Conservation (phyloP, 2,797 vertebrate species). For the Champsocephalus esox region DNA sequence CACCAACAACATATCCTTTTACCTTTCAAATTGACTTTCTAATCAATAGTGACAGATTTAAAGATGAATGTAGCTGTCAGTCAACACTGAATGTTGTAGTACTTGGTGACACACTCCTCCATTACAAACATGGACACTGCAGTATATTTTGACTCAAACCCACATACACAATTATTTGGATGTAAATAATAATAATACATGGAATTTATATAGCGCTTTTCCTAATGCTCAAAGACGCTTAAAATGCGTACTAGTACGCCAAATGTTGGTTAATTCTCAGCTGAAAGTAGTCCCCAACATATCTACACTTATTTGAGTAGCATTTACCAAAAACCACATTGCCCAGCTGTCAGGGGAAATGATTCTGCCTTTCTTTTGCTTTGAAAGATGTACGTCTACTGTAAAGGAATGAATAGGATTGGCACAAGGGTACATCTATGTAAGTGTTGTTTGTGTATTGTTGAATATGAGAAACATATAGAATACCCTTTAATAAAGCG, state of each 20-base stretch:
- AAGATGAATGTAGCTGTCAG: not conserved
- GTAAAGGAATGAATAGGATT: not conserved
- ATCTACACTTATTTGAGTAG: not conserved
- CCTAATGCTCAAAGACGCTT: too few species aligned
- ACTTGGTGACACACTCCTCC: not conserved
- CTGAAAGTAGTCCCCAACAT: not conserved
- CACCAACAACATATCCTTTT: too few species aligned
- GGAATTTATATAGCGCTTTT: too few species aligned
- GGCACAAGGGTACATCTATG: too few species aligned
- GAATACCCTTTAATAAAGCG: conserved; percentile 1
- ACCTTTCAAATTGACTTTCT: not conserved
- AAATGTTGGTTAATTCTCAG: not conserved
- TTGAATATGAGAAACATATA: conserved; percentile 11
- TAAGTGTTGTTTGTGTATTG: not conserved
- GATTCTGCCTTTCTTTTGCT: not conserved
- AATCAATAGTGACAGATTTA: not conserved
- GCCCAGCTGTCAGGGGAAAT: not conserved
- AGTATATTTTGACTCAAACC: not conserved
- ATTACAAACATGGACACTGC: not conserved
- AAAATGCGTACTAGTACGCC: not conserved
- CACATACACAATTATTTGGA: not conserved
- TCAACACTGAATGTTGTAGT: not conserved
- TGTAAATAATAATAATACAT: not conserved
- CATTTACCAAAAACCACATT: not conserved
- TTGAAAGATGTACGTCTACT: not conserved